Evolutionary conservation across 2,797 vertebrate species (phyloP), one percentile per base, ranked within the genome.

Genomic region (Lutjanus argentimaculatus): DNA sequence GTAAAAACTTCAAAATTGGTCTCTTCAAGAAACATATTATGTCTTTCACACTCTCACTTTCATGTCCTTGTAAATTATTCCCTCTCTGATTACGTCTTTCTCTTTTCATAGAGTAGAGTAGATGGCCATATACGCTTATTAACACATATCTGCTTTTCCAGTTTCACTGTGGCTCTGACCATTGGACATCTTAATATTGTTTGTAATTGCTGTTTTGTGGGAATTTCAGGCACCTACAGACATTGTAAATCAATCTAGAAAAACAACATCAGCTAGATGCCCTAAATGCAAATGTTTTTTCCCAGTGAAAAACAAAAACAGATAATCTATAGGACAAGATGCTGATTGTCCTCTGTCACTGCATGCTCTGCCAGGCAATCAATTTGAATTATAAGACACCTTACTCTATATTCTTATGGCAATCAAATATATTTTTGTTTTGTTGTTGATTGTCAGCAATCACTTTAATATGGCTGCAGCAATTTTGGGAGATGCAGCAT

Each of bases 241-340:
- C 69, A 4, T 61, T 68, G 8, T 25, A 48, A 74, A 78, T 65
- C 46, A 45, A 16, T 67, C 36, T 8, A 25, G 14, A 22, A 69
- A 74, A 57, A 56, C 58, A 46, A 25, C 45, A 81, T 65, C 15
- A 42, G 15, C 58, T 25, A 25, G 22, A n/a, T 80, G 53, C 5
- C 17, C 21, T n/a, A 8, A 83, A 76, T 64, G 42, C 25, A 75
- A 52, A 57, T 69, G 64, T 63, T 16, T 81, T 81, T 56, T 57
- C 17, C 42, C 30, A 15, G 15, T 66, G 11, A 61, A 65, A 67
- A 67, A 70, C 58, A 69, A 61, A 67, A 62, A 64, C 13, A 48
- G 62, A 55, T 75, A 52, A 80, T 83, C 62, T 19, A 73, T 64
- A 73, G 51, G 43, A 69, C 62, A 53, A 45, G 42, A 70, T 58